Evolutionary conservation across 2,797 vertebrate species (phyloP).

Genomic region (Melanotaenia nigrans): DNA sequence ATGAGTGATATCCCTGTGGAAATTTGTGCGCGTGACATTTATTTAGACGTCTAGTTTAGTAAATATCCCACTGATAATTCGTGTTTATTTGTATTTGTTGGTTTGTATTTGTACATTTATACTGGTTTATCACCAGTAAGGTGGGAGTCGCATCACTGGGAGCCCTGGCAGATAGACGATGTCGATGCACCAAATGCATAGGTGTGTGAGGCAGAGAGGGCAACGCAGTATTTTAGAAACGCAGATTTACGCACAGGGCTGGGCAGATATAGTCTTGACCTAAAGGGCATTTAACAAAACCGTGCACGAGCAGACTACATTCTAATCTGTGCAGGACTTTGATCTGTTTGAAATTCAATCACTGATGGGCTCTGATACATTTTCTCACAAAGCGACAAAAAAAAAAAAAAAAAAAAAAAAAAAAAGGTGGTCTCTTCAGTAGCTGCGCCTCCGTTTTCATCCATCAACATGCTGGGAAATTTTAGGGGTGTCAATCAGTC

Average conservation of each 20-base stretch:
- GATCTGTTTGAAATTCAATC: constrained; percentile 14
- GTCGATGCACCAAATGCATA: constrained; percentile 70
- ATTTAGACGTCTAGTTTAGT: constrained; percentile 5
- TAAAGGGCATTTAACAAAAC: constrained; percentile 29
- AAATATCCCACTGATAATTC: not conserved
- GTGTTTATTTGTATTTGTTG: constrained; percentile 18
- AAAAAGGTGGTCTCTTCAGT: constrained; percentile 19
- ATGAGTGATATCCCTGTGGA: constrained; percentile 20
- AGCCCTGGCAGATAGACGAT: constrained; percentile 38
- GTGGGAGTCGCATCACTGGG: constrained; percentile 55
- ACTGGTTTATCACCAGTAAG: constrained; percentile 19
- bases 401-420: not conserved
- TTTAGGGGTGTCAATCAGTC: constrained; percentile 61
- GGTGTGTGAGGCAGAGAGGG: constrained; percentile 39
- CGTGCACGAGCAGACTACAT: constrained; percentile 11
- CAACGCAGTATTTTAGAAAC: constrained; percentile 29
- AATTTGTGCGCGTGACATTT: constrained; percentile 30
- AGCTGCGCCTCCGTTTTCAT: constrained; percentile 55
- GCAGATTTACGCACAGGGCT: constrained; percentile 22
- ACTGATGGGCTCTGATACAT: constrained; percentile 17
- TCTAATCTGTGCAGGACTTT: constrained; percentile 11
- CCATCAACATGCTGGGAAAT: constrained; percentile 33
- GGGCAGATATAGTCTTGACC: constrained; percentile 32
- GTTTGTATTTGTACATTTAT: constrained; percentile 3
- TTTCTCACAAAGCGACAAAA: constrained; percentile 44